These are phyloP conservation scores for Xestia xanthographa DNA, from an alignment of 2,888 invertebrate genomes.

Conservation along the genomic window DNA sequence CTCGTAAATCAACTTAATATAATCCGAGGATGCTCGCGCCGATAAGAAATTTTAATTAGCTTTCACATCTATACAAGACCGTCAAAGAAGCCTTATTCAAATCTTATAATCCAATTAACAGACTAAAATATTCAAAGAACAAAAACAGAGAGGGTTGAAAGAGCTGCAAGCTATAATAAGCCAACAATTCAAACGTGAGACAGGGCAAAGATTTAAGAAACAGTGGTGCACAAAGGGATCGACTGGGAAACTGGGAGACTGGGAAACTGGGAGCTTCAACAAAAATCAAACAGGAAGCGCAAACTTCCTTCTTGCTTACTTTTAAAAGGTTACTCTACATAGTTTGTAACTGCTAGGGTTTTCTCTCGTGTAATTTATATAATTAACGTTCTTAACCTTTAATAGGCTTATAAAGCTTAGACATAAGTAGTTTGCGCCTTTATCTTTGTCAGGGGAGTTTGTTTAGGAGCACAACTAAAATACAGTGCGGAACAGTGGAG, in stretches of 20 bases:
- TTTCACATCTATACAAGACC: constrained; percentile 60
- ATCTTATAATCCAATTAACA: constrained; percentile 75
- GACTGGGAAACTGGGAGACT: constrained; percentile 47
- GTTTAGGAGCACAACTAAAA: constrained; percentile 66
- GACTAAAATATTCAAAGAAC: constrained; percentile 74
- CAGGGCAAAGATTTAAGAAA: constrained; percentile 67
- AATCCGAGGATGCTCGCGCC: constrained; percentile 59
- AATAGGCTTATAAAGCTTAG: constrained; percentile 59
- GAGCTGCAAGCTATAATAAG: constrained; percentile 69
- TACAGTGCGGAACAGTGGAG: constrained; percentile 48
- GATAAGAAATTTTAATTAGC: constrained; percentile 67
- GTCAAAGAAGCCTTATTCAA: constrained; percentile 69
- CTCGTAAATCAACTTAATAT: constrained; percentile 63
- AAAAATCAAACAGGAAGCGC: constrained; percentile 55
- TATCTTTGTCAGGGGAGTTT: constrained; percentile 59
- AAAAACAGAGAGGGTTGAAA: constrained; percentile 72
- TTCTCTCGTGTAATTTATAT: constrained; percentile 53
- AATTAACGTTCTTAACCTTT: constrained; percentile 61
- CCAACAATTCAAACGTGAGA: constrained; percentile 66
- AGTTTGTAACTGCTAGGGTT: constrained; percentile 44
- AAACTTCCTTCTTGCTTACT: constrained; percentile 43
- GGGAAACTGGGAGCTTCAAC: constrained; percentile 41
- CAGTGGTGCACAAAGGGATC: constrained; percentile 55
- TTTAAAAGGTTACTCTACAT: constrained; percentile 37
- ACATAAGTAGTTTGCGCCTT: constrained; percentile 60